phyloP scores from a whole-genome alignment of 2,888 invertebrate species.

The Troglohyphantes excavatus region DNA sequence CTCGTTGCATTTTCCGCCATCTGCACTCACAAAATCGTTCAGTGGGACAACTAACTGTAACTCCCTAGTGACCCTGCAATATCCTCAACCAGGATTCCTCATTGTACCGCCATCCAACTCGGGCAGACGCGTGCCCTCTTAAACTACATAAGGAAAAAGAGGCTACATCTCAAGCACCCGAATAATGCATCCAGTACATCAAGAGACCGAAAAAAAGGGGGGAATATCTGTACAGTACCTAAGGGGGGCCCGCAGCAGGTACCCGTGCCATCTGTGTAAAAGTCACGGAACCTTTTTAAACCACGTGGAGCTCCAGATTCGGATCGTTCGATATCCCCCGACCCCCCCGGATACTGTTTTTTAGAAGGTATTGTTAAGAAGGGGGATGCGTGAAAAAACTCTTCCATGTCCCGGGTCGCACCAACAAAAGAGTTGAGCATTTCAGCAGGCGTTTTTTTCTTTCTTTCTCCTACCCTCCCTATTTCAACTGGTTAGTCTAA shows the following conservation, averaged over 20 bases:
- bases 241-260: slow-evolving; percentile 69
- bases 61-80: background rate
- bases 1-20: no score
- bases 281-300: slow-evolving; percentile 51
- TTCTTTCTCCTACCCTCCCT: background rate
- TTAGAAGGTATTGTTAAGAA: slow-evolving; percentile 36
- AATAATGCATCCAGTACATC: slow-evolving; percentile 52
- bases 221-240: slow-evolving; percentile 46
- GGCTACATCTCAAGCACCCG: slow-evolving; percentile 54
- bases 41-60: background rate
- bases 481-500: slow-evolving; percentile 13
- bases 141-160: slow-evolving; percentile 57
- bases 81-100: background rate
- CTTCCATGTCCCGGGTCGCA: slow-evolving; percentile 55
- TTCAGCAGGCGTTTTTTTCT: slow-evolving; percentile 45
- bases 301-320: slow-evolving; percentile 70
- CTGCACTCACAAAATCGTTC: background rate
- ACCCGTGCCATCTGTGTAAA: slow-evolving; percentile 67
- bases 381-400: slow-evolving; percentile 23
- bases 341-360: slow-evolving; percentile 61
- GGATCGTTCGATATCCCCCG: slow-evolving; percentile 22
- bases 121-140: slow-evolving; percentile 42
- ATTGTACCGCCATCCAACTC: background rate
- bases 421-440: slow-evolving; percentile 75
- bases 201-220: slow-evolving; percentile 21